Base-by-base conservation (phyloP, 2,113 vertebrate species). In the Morone chrysops region DNA sequence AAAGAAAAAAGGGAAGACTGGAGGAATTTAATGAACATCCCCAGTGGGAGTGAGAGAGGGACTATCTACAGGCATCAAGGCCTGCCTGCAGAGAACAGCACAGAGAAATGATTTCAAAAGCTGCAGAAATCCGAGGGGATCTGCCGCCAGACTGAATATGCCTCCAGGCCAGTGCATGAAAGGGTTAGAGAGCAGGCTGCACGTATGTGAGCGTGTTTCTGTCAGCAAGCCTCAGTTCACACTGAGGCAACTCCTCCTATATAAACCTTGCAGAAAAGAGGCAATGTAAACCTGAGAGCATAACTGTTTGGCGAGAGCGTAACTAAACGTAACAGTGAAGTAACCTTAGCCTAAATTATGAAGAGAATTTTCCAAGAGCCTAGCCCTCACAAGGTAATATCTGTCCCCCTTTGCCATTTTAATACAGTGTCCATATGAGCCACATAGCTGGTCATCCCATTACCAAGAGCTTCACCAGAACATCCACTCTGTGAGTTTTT, bases 11-110 rank as follows among this genome's bases (percentile, higher is more conserved):
- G 75, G 78, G 69, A 80, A 76, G 76, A 92, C 76, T 88, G 90
- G 83, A 91, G 88, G 90, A 91, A 90, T 94, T 92, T 93, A 95
- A 95, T 94, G 92, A 94, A 94, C 91, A 92, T 90, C 89, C 92
- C 89, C 91, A 85, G 78, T 79, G 92, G 92, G 93, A 93, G 79
- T 81, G 84, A 87, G 81, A 83, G 82, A 48, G 89, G 90, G 83
- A 88, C 74, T 83, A 89, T 92, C 85, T 80, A 20, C 91, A 83
- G 92, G 91, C 88, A 93, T 93, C 82, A 90, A 93, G 89, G 90
- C 85, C 87, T 85, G 83, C 88, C 89, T 89, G 88, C 80, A 75
- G 89, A 90, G 86, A 90, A 87, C 72, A 75, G 92, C 79, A 40
- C 69, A 75, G 81, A 91, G 81, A 85, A 92, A 91, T 92, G 50